Percentiles rank a stretch among this genome's conserved stretches.
phyloP scores from a whole-genome alignment of 1,140 invertebrate species.

The Papilio polyxenes region DNA sequence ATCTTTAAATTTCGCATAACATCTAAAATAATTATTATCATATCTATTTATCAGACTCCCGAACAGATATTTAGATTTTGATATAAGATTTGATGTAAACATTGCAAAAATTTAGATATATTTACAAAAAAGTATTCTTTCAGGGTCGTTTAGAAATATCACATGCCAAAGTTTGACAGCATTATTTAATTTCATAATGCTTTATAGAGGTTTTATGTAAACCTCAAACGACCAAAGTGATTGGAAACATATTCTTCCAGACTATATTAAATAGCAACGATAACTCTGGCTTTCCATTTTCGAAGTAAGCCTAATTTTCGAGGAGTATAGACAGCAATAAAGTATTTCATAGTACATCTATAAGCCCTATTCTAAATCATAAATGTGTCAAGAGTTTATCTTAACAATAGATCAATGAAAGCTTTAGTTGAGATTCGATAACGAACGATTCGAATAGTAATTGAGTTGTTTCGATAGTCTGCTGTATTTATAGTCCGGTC shows the following conservation, averaged over 20 bases:
- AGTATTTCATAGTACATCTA: background rate
- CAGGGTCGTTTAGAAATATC: constrained; percentile 5
- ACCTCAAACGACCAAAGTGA: too few relatives aligned
- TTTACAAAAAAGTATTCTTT: constrained; percentile 38
- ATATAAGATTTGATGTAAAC: constrained; percentile 45
- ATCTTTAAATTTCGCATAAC: constrained; percentile 51
- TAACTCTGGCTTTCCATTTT: too few relatives aligned
- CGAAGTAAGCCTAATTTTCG: too few relatives aligned
- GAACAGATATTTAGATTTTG: constrained; percentile 46
- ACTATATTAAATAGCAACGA: too few relatives aligned
- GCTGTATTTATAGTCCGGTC: constrained; percentile 58
- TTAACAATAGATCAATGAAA: background rate
- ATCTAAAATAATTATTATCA: constrained; percentile 44
- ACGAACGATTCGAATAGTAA: constrained; percentile 14
- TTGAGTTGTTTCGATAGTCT: constrained; percentile 45
- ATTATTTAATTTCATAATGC: background rate
- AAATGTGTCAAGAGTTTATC: background rate
- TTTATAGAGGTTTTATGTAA: background rate
- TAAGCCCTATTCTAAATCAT: background rate
- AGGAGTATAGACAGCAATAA: background rate
- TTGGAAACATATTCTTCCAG: too few relatives aligned
- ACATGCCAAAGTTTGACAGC: constrained; percentile 1
- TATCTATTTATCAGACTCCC: constrained; percentile 44
- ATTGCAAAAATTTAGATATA: constrained; percentile 43
- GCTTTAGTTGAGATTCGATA: constrained; percentile 11